Percentiles rank a stretch among this genome's conserved stretches.
phyloP scores from a whole-genome alignment of 2,888 invertebrate species.

The Eupeodes luniger region DNA sequence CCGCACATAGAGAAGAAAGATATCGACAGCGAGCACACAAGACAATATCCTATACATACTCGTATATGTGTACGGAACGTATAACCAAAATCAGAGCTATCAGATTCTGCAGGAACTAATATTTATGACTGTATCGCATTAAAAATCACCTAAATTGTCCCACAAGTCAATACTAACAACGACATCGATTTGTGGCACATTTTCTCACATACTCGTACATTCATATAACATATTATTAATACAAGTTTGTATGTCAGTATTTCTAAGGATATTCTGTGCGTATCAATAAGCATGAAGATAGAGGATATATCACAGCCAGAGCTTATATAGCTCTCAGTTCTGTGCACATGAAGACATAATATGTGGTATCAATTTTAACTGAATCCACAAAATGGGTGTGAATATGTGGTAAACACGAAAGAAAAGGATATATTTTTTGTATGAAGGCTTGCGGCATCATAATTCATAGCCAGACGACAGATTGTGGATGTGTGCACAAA shows the following conservation, averaged over 20 bases:
- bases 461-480: slow-evolving; percentile 71
- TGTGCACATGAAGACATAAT: slow-evolving; percentile 4
- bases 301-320: slow-evolving; percentile 34
- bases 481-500: slow-evolving; percentile 74
- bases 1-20: neutral
- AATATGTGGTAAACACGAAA: slow-evolving; percentile 50
- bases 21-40: slow-evolving; percentile 15
- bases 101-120: slow-evolving; percentile 51
- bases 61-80: too few species aligned
- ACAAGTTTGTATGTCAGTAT: too few species aligned
- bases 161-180: slow-evolving; percentile 70
- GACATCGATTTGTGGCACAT: slow-evolving; percentile 61
- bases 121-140: slow-evolving; percentile 71
- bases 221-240: neutral
- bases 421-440: slow-evolving; percentile 53
- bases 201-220: neutral
- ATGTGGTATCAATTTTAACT: slow-evolving; percentile 33
- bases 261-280: neutral
- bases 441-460: slow-evolving; percentile 67
- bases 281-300: neutral
- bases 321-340: neutral
- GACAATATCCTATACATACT: slow-evolving; percentile 48
- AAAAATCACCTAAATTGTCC: slow-evolving; percentile 73
- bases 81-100: too few species aligned
- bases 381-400: slow-evolving; percentile 50